phyloP scores from a whole-genome alignment of 2,888 invertebrate genomes.

The Leptothorax acervorum region DNA sequence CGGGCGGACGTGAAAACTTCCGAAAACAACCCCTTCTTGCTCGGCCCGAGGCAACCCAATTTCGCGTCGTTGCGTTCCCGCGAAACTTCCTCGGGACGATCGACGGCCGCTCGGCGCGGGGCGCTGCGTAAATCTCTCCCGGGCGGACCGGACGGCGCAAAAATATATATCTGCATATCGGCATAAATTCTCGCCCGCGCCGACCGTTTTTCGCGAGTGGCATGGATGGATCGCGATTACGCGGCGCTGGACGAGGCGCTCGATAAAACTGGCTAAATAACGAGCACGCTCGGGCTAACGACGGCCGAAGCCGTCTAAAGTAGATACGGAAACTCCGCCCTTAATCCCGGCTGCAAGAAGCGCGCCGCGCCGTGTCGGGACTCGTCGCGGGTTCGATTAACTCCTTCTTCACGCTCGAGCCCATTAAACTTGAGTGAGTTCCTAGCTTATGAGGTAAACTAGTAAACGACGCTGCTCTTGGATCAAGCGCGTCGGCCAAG shows the following conservation, averaged over 20 bases:
- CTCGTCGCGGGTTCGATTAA: conserved; percentile 36
- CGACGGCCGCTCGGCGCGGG: not conserved
- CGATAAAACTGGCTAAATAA: conserved; percentile 39
- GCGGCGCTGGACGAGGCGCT: conserved; percentile 5
- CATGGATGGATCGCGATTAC: not conserved
- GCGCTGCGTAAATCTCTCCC: conserved; percentile 53
- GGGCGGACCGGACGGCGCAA: conserved; percentile 19
- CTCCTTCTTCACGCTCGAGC: conserved; percentile 19
- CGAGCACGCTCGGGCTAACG: conserved; percentile 19
- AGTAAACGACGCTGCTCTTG: not conserved
- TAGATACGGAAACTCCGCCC: conserved; percentile 40
- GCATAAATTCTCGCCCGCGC: conserved; percentile 13
- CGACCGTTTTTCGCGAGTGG: not conserved
- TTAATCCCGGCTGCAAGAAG: conserved; percentile 32
- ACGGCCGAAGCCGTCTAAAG: not conserved
- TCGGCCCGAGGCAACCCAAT: conserved; percentile 43
- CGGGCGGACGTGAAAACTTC: not conserved
- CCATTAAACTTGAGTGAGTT: conserved; percentile 26
- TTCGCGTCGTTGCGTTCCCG: conserved; percentile 35
- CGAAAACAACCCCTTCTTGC: conserved; percentile 38
- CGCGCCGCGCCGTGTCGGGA: not conserved
- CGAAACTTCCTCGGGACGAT: conserved; percentile 1
- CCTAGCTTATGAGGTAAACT: not conserved
- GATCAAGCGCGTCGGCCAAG: not conserved
- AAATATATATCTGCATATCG: conserved; percentile 51